Evolutionary conservation across 92 coral and sea anemone species (phyloP), one percentile per base, ranked within the genome.

Genomic region (Umimayanthus chanpuru): DNA sequence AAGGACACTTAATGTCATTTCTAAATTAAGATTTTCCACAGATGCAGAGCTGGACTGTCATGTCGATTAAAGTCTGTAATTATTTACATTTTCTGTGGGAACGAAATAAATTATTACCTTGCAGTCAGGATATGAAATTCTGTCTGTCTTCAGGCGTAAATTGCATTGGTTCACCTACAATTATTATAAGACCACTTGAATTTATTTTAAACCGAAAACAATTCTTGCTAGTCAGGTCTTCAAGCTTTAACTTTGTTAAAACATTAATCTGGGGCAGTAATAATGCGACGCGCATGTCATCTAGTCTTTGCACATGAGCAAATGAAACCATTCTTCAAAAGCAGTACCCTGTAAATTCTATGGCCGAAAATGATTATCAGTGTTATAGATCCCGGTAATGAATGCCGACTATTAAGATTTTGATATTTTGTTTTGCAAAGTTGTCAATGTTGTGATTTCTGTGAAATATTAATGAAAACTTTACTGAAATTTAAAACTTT

Each of bases 11-110:
- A 5, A 70, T 9, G 25, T 70, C 26, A 26, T 25, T 83, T 71
- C 47, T 28, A 83, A 26, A 83, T 73, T 75, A 75, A 25, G 26
- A 6, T 44, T 83, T 23, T 23, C 64, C 64, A 21, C 23, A 67
- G 38, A 47, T 6, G 26, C 56, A 28, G 25, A 44, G 58, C 4
- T 56, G 14, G 78, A n/a, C 66, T 68, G 53, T 68, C 77, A 39
- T 81, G 50, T 71, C 50, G 76, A 83, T 83, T 83, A 67, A 12
- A 83, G 87, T 83, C 29, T 83, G 66, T 16, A 44, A 70, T 83
- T 83, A 72, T 83, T 83, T 70, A 83, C 78, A 70, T 29, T 70
- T 70, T 71, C n/a, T 83, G 76, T 83, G 67, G 87, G 78, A 70
- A 83, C 30, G 58, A 82, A 41, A 53, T 49, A 83, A 70, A 83